phyloP scores from a whole-genome alignment of 2,797 vertebrate genomes.

The Heterohyrax brucei region DNA sequence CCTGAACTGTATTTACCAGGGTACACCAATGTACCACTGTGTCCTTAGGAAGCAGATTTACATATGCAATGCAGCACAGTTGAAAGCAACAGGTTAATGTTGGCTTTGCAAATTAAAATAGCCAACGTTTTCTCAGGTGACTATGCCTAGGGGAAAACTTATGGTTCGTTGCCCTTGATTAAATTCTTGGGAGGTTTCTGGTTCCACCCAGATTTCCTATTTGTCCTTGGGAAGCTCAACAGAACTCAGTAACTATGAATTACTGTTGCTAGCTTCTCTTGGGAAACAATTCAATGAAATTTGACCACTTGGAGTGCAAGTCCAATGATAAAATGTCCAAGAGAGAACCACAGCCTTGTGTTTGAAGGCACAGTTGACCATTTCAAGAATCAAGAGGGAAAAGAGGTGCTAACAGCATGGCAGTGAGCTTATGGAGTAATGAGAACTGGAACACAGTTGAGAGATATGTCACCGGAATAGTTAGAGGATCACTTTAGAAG shows the following conservation, averaged over 20 bases:
- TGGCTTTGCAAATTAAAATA: constrained; percentile 61
- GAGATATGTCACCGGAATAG: constrained; percentile 42
- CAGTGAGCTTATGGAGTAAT: neutral
- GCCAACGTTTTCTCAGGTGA: constrained; percentile 79
- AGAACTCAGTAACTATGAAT: constrained; percentile 76
- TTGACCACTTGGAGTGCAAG: neutral
- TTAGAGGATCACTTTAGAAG: neutral
- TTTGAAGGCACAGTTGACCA: neutral
- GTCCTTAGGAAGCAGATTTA: constrained; percentile 46
- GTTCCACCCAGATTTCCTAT: constrained; percentile 83
- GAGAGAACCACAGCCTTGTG: constrained; percentile 54
- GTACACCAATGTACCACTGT: neutral
- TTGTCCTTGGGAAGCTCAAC: constrained; percentile 83
- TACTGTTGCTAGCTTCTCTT: constrained; percentile 45
- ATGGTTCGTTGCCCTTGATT: constrained; percentile 80
- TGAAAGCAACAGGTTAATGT: constrained; percentile 70
- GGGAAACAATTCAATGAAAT: constrained; percentile 61
- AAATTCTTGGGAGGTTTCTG: constrained; percentile 83
- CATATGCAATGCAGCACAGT: neutral
- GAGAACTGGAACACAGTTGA: neutral
- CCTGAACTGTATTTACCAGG: constrained; percentile 26
- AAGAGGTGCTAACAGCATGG: neutral
- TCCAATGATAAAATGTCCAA: constrained; percentile 42
- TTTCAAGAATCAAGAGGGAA: neutral
- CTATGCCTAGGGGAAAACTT: constrained; percentile 68